phyloP scores from a whole-genome alignment of 2,113 vertebrate genomes.

The Columbina picui region DNA sequence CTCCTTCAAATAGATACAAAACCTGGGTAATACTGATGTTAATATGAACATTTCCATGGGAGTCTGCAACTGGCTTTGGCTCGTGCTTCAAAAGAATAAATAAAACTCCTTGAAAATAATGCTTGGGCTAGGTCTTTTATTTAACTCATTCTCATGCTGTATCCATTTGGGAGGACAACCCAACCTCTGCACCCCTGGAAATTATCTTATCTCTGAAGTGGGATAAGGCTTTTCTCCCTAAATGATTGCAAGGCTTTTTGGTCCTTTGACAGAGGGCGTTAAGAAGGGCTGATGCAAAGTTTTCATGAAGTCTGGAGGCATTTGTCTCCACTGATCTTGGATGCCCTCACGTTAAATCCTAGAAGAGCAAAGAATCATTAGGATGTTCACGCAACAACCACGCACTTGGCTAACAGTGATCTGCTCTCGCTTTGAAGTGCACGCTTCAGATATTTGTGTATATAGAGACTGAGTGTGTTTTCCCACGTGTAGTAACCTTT shows the following conservation, averaged over 20 bases:
- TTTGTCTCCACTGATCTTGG: neutral
- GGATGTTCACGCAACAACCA: neutral
- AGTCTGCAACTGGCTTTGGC: neutral
- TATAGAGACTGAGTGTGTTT: rapidly evolving
- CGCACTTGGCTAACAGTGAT: neutral
- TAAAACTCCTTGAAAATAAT: neutral
- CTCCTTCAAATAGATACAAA: neutral
- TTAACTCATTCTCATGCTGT: neutral
- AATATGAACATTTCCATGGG: neutral
- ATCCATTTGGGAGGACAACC: neutral
- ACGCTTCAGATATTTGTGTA: neutral
- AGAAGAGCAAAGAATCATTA: neutral
- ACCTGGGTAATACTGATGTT: neutral
- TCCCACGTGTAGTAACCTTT: neutral
- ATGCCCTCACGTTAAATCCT: neutral
- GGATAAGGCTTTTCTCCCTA: neutral
- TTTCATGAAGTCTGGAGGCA: neutral
- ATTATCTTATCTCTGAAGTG: neutral
- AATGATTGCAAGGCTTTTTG: neutral
- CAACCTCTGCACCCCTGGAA: neutral
- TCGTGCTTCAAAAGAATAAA: neutral
- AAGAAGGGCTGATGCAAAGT: neutral
- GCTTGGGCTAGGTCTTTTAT: neutral
- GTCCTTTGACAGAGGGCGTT: neutral
- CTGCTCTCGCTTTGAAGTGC: neutral